These are phyloP conservation scores for Phataginus tetradactyla DNA, from an alignment of 2,797 vertebrate species.

Conservation along the genomic window DNA sequence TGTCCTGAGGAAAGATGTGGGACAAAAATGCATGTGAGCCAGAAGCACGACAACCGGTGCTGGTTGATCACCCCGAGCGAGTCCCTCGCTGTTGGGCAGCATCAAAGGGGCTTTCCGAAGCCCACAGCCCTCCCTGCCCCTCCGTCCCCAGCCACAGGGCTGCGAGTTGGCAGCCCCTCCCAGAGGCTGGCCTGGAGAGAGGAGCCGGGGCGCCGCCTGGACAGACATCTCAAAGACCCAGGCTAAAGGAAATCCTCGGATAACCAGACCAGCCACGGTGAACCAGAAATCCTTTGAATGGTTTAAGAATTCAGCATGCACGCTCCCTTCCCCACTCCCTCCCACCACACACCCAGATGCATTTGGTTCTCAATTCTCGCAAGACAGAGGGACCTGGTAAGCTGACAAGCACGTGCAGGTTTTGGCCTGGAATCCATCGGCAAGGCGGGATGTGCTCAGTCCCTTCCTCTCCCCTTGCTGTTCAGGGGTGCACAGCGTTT, in stretches of 20 bases:
- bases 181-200: not conserved
- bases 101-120: not conserved
- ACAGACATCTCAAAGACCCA: not conserved
- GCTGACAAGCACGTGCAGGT: not conserved
- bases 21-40: fast-evolving
- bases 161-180: not conserved
- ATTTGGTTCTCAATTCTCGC: not conserved
- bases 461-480: not conserved
- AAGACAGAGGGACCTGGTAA: not conserved
- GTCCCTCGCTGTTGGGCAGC: not conserved
- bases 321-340: no score
- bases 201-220: no score
- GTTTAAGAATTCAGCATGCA: not conserved
- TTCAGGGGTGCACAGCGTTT: not conserved
- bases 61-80: fast-evolving
- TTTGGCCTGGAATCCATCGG: not conserved
- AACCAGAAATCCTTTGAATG: not conserved
- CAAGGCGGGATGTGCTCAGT: not conserved
- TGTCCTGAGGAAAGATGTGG: not conserved
- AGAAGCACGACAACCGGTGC: not conserved
- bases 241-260: not conserved
- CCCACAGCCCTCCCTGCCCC: not conserved
- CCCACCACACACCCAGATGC: fast-evolving
- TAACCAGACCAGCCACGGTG: not conserved
- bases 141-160: not conserved